Evolutionary conservation across 2,797 vertebrate genomes (phyloP).

Genomic region (Centropyge bicolor): DNA sequence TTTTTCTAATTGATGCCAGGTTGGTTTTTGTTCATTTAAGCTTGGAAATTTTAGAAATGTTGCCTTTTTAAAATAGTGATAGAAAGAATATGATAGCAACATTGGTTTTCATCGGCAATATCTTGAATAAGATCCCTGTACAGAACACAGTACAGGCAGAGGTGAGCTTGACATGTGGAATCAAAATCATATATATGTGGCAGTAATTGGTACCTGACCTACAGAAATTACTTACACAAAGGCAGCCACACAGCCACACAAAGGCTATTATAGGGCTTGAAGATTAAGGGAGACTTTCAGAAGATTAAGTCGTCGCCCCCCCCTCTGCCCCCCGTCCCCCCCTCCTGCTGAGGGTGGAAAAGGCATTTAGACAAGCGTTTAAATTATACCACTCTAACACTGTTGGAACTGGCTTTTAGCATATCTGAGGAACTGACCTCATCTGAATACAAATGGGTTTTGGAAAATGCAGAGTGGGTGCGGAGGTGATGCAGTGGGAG

Average conservation of each 20-base stretch:
- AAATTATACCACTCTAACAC: conserved; percentile 40
- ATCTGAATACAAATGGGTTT: conserved; percentile 48
- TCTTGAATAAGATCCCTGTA: background rate
- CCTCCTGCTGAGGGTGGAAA: conserved; percentile 17
- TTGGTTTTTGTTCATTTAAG: no score
- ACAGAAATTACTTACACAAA: conserved; percentile 35
- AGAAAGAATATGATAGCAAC: background rate
- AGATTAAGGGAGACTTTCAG: conserved; percentile 39
- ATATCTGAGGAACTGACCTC: conserved; percentile 39
- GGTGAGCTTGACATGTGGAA: conserved; percentile 1
- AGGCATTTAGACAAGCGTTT: conserved; percentile 51
- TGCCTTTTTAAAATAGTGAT: background rate
- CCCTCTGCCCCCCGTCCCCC: background rate
- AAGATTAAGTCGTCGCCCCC: conserved; percentile 17
- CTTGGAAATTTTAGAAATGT: background rate
- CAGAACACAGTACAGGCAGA: background rate
- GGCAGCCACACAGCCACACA: conserved; percentile 30
- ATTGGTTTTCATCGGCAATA: background rate
- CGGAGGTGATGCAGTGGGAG: background rate
- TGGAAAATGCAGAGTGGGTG: background rate
- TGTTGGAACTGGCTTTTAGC: conserved; percentile 29
- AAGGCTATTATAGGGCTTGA: conserved; percentile 21
- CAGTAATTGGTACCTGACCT: conserved; percentile 47
- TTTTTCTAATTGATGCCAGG: no score
- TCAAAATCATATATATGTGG: conserved; percentile 14